These are phyloP conservation scores for Laticauda colubrina DNA, from an alignment of 2,113 vertebrate genomes.

Conservation along the genomic window DNA sequence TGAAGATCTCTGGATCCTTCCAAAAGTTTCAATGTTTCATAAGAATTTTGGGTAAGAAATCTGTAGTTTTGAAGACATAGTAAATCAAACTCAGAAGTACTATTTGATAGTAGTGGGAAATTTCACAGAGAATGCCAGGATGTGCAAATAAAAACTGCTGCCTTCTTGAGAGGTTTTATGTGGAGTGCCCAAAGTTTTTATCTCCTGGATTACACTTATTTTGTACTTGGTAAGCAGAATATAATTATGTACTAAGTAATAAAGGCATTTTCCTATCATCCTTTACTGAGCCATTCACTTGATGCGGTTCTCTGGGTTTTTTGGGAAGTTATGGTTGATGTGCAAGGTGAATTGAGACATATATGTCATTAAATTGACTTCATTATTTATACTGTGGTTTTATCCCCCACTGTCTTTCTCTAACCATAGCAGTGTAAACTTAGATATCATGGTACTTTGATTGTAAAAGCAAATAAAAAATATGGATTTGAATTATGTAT, in stretches of 20 bases:
- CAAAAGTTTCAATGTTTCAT: neutral
- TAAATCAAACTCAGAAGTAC: neutral
- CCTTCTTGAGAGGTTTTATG: neutral
- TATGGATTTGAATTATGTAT: neutral
- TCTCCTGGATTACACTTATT: neutral
- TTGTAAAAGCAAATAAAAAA: conserved; percentile 33
- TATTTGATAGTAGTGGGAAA: neutral
- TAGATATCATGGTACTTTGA: conserved; percentile 50
- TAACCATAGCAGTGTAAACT: conserved; percentile 46
- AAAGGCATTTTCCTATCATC: neutral
- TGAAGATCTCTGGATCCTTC: neutral
- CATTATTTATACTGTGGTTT: conserved; percentile 44
- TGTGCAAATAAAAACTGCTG: neutral
- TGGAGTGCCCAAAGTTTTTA: neutral
- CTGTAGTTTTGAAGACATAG: neutral
- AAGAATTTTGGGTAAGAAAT: neutral
- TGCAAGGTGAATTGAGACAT: conserved; percentile 2
- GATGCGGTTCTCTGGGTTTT: neutral
- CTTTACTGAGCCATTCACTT: neutral
- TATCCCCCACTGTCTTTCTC: conserved; percentile 40
- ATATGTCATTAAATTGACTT: conserved; percentile 48
- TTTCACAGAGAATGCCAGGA: neutral
- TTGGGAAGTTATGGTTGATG: neutral
- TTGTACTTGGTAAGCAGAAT: conserved; percentile 1
- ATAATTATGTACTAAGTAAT: neutral